Evolutionary conservation across 2,113 vertebrate species (phyloP), one percentile per base, ranked within the genome.

Genomic region (Gasterosteus aculeatus): DNA sequence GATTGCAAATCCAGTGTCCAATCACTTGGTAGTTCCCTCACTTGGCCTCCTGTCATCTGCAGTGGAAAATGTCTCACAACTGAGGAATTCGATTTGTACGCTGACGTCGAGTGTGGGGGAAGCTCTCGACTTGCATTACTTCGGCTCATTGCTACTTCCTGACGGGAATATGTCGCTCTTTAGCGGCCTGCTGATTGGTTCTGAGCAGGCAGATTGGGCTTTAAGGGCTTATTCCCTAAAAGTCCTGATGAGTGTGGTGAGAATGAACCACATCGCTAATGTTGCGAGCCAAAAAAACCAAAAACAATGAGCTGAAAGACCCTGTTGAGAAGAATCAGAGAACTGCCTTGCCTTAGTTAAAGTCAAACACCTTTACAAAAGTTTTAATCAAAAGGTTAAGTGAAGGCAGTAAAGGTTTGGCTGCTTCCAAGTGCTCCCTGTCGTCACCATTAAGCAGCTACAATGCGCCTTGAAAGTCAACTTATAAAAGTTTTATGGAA

Each of bases 401-500:
- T 90, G 93, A 92, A 94, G 94, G 93, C 92, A 94, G 93, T 90
- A 91, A 93, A 93, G 94, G 94, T 95, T 96, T 95, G 94, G 92
- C 94, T 94, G 93, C 92, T 87, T 90, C 68, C 75, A 69, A 92
- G 93, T 92, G 91, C 93, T 95, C 93, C 87, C 93, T 94, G 95
- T 95, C 95, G 91, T 92, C 94, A 91, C 91, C 94, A 94, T 94
- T 95, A 93, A 95, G 95, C 93, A 92, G 93, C 93, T 93, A 96
- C 94, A 95, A 92, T 94, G 93, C 87, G 90, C 94, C 94, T 94
- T 95, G 94, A 95, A 95, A 97, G 96, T 96, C 85, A 92, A 89
- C 95, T 97, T 95, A 96, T 98, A 95, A 97, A 98, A 97, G 92
- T 97, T 96, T 96, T 93, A 97, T 95, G 93, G 92, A 95, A 96